A percentile compares a stretch with the other conserved stretches of the same genome.
These are phyloP conservation scores for Discoglossus pictus DNA, from an alignment of 2,797 vertebrate species.

Conservation along the genomic window DNA sequence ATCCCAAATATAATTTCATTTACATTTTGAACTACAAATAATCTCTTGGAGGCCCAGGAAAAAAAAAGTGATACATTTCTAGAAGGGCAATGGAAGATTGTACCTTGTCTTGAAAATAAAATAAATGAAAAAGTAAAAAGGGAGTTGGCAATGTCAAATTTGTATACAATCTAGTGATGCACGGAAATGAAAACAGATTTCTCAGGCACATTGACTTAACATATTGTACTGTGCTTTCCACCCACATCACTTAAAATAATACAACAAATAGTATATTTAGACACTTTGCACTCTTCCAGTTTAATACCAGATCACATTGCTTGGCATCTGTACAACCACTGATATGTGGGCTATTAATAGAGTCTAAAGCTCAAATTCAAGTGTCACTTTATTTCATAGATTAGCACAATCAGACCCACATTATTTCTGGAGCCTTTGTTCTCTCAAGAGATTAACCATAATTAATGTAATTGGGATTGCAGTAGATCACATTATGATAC, in stretches of 20 bases:
- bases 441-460: slow-evolving; percentile 25
- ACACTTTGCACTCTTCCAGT: slow-evolving; percentile 15
- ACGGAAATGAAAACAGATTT: slow-evolving; percentile 13
- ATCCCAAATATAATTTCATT: no score
- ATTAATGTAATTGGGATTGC: slow-evolving; percentile 26
- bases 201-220: slow-evolving; percentile 19
- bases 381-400: slow-evolving; percentile 27
- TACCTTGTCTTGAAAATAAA: no score
- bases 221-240: slow-evolving; percentile 27
- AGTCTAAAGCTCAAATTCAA: slow-evolving; percentile 10
- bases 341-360: slow-evolving; percentile 32
- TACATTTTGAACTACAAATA: no score
- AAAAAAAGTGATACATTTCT: no score
- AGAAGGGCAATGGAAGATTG: no score
- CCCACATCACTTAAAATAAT: slow-evolving; percentile 35
- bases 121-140: slow-evolving; percentile 10
- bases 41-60: no score
- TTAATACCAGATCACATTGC: slow-evolving; percentile 33
- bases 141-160: neutral
- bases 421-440: slow-evolving; percentile 26
- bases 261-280: slow-evolving; percentile 3
- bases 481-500: slow-evolving; percentile 28
- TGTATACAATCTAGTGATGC: slow-evolving; percentile 15
- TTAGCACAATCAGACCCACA: slow-evolving; percentile 23
- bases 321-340: slow-evolving; percentile 13